Conservation (phyloP, 1,140 invertebrate genomes). For the Drosophila simulans region DNA sequence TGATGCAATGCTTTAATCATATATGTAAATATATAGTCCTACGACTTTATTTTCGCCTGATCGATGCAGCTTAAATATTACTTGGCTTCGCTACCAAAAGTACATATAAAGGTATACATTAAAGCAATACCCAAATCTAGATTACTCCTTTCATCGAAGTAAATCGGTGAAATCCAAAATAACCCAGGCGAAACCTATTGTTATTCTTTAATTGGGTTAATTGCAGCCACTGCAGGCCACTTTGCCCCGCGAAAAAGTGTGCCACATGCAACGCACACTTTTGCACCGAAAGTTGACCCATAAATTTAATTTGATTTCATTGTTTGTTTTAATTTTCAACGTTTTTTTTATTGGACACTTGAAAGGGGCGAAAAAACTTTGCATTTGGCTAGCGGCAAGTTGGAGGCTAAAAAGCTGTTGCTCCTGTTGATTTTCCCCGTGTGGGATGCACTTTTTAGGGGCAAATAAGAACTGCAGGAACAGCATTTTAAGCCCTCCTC, state of each 20-base stretch:
- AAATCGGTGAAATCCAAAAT: slow-evolving; percentile 30
- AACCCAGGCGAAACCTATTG: background rate
- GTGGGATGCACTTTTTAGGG: slow-evolving; percentile 28
- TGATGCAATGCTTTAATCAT: too few relatives aligned
- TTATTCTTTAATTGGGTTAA: slow-evolving; percentile 27
- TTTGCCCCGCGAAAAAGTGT: slow-evolving; percentile 29
- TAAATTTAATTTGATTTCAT: slow-evolving; percentile 40
- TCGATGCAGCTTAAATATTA: too few relatives aligned
- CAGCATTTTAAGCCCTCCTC: slow-evolving; percentile 2
- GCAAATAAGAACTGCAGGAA: slow-evolving; percentile 38
- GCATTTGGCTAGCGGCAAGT: slow-evolving; percentile 33
- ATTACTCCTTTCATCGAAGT: background rate
- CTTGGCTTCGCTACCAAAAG: too few relatives aligned
- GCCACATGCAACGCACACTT: slow-evolving; percentile 28
- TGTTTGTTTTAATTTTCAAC: slow-evolving; percentile 19
- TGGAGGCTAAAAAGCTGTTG: slow-evolving; percentile 33
- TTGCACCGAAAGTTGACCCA: slow-evolving; percentile 20
- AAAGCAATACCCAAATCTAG: too few relatives aligned
- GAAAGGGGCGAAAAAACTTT: slow-evolving; percentile 20
- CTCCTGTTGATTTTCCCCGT: slow-evolving; percentile 21
- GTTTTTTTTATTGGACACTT: slow-evolving; percentile 38
- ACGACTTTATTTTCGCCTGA: too few relatives aligned
- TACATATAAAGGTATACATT: too few relatives aligned
- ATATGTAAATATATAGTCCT: too few relatives aligned
- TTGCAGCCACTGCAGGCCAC: slow-evolving; percentile 1